Conservation (phyloP, 2,888 invertebrate species). For the Aplocera efformata region DNA sequence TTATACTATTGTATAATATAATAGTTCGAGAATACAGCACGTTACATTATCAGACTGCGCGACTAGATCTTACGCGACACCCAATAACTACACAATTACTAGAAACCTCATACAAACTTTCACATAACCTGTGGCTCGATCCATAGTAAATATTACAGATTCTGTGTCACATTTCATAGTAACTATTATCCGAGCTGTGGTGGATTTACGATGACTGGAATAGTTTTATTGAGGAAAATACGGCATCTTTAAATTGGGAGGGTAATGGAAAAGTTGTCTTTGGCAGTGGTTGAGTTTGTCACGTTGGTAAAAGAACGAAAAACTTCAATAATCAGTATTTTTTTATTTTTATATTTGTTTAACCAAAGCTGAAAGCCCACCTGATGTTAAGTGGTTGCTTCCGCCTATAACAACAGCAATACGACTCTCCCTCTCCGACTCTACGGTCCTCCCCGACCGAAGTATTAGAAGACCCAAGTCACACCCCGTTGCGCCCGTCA, state of each 20-base stretch:
- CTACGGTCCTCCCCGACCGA: too few species aligned
- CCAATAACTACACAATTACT: conserved; percentile 36
- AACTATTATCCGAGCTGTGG: conserved; percentile 19
- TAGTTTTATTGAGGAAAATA: conserved; percentile 17
- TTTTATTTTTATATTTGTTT: too few species aligned
- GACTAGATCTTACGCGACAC: conserved; percentile 49
- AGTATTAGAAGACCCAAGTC: too few species aligned
- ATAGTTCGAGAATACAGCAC: conserved; percentile 7
- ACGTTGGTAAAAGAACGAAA: too few species aligned
- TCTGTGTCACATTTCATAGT: conserved; percentile 11
- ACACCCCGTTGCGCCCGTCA: too few species aligned
- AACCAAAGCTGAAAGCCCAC: too few species aligned
- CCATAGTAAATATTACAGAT: neutral
- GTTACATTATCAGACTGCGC: conserved; percentile 22
- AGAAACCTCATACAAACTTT: conserved; percentile 24
- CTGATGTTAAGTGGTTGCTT: too few species aligned
- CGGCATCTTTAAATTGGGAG: neutral
- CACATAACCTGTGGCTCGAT: neutral
- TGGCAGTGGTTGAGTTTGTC: neutral
- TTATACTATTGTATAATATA: neutral
- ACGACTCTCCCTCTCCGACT: too few species aligned
- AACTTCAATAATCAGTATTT: too few species aligned
- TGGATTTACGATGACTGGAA: conserved; percentile 17
- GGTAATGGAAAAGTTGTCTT: neutral
- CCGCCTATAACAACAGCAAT: too few species aligned